Evolutionary conservation across 1,140 invertebrate species (phyloP), one percentile per base, ranked within the genome.

Genomic region (Eriocheir sinensis): DNA sequence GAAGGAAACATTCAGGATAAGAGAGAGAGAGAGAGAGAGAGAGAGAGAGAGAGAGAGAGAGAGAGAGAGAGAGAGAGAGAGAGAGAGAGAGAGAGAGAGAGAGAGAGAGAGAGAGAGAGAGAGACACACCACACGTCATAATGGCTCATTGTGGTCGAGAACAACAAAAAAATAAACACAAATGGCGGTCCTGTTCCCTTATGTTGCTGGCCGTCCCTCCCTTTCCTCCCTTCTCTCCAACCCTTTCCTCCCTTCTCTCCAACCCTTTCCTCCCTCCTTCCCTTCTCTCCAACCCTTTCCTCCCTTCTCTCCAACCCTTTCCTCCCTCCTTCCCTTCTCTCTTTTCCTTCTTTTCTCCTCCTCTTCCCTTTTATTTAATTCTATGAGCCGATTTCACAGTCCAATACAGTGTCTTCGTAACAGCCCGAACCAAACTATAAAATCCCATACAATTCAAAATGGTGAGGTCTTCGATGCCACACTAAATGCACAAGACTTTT

Each of bases 101-200:
- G 60, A 72, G 60, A 72, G 60, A 72, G 60, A 72, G 21, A n/a
- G 8, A 72, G 21, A n/a, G 9, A 72, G 21, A n/a, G 1, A 72
- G 21, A 72, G 21, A 72, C 27, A n/a, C n/a, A n/a, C n/a, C n/a
- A n/a, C n/a, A n/a, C n/a, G n/a, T n/a, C n/a, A n/a, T n/a, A n/a
- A n/a, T n/a, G n/a, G n/a, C n/a, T n/a, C 60, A n/a, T 72, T 72
- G 60, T 72, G 60, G 60, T 72, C n/a, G 60, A n/a, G 60, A 72
- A 72, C 21, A n/a, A 21, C 27, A 21, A 21, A 72, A 72, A 72
- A 21, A 72, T 4, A 72, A 21, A 72, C 4, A 48, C 4, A 48
- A 15, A 48, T 15, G 15, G 48, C 44, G 4, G 44, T 15, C n/a
- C n/a, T n/a, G n/a, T n/a, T n/a, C n/a, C n/a, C n/a, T n/a, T n/a